phyloP scores from a whole-genome alignment of 1,140 invertebrate species.

The Hirudo medicinalis region DNA sequence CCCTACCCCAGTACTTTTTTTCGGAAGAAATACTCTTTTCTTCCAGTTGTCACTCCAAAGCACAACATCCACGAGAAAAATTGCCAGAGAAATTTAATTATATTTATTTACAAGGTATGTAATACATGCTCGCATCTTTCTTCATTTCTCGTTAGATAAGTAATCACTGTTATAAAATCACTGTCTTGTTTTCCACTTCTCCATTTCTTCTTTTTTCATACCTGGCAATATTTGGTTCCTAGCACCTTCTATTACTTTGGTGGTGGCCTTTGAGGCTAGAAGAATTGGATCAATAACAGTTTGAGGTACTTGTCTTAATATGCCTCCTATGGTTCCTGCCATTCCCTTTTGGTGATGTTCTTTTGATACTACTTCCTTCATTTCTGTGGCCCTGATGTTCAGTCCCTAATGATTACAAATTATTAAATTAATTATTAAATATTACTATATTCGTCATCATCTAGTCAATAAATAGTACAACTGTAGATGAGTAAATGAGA shows the following conservation, averaged over 20 bases:
- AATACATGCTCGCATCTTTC: too few relatives aligned
- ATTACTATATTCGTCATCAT: neutral
- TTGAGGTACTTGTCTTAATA: slow-evolving; percentile 75
- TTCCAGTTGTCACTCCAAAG: too few relatives aligned
- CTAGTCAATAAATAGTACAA: too few relatives aligned
- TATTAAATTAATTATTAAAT: neutral
- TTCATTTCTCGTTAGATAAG: too few relatives aligned
- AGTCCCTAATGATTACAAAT: slow-evolving; percentile 53
- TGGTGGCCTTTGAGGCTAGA: slow-evolving; percentile 72
- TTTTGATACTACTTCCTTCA: slow-evolving; percentile 63
- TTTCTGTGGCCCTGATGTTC: slow-evolving; percentile 68
- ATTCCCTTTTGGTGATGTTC: slow-evolving; percentile 70
- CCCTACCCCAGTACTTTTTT: too few relatives aligned
- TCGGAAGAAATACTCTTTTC: too few relatives aligned
- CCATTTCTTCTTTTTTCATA: slow-evolving; percentile 63
- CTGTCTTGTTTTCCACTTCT: slow-evolving; percentile 53
- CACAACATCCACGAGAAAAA: too few relatives aligned
- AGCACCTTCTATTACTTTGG: slow-evolving; percentile 75
- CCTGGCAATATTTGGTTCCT: slow-evolving; percentile 79
- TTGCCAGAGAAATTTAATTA: too few relatives aligned
- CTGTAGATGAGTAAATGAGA: too few relatives aligned
- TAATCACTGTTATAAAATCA: too few relatives aligned
- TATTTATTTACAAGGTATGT: too few relatives aligned
- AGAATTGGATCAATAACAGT: slow-evolving; percentile 76
- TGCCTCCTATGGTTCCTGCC: slow-evolving; percentile 74